A percentile compares a stretch with the other conserved stretches of the same genome.
Conservation (phyloP, 2,888 invertebrate species). For the Oithona nana region DNA sequence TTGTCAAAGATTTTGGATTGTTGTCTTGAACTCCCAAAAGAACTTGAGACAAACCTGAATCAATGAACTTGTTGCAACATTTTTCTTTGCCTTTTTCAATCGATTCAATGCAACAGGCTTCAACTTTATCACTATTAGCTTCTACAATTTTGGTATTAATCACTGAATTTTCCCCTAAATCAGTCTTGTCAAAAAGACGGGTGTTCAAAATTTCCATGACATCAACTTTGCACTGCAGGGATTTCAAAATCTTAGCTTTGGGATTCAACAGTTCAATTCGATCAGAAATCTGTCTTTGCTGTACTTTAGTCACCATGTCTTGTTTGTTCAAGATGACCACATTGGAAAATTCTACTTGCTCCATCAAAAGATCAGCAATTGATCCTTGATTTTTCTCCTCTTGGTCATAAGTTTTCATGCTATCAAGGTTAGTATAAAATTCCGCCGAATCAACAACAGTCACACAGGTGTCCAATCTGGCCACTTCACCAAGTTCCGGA, state of each 20-base stretch:
- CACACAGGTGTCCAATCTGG: neutral
- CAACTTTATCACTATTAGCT: too few species aligned
- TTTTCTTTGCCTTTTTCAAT: too few species aligned
- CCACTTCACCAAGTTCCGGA: neutral
- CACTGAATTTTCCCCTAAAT: neutral
- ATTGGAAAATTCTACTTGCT: neutral
- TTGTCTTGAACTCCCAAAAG: too few species aligned
- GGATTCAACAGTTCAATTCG: neutral
- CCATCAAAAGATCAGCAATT: neutral
- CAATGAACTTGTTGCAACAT: too few species aligned
- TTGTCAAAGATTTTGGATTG: too few species aligned
- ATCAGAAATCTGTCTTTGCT: neutral
- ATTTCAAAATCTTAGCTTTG: neutral
- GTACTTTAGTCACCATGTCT: neutral
- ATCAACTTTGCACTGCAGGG: neutral
- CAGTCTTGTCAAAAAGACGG: neutral
- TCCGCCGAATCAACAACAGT: neutral
- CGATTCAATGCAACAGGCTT: too few species aligned
- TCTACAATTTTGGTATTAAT: too few species aligned
- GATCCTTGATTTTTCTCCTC: neutral
- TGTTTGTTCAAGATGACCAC: neutral
- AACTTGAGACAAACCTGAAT: too few species aligned
- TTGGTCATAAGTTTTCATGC: too few species aligned
- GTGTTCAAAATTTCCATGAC: neutral
- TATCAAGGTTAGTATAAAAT: too few species aligned